Conservation (phyloP, 2,797 vertebrate species). For the Sebastolobus alascanus region DNA sequence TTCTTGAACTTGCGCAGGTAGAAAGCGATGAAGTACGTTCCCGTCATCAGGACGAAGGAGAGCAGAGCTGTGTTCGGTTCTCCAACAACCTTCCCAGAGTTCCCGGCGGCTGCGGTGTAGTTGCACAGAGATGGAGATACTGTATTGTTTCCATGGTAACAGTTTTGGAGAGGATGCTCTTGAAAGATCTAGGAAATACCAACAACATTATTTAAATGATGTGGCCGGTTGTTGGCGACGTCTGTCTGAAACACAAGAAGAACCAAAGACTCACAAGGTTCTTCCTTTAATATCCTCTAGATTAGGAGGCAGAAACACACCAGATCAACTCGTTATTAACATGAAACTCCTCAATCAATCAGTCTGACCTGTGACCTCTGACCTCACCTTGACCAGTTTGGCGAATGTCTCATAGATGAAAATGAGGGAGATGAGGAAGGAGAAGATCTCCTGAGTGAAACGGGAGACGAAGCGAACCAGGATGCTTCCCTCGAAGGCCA, state of each 20-base stretch:
- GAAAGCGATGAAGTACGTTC: constrained; percentile 95
- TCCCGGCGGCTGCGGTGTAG: constrained; percentile 4
- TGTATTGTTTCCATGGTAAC: constrained; percentile 67
- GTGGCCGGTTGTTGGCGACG: too few species aligned
- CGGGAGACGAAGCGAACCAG: constrained; percentile 94
- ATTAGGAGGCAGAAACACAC: not conserved
- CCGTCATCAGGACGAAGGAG: constrained; percentile 92
- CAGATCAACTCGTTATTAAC: not conserved
- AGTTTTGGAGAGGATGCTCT: constrained; percentile 89
- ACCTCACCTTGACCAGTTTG: constrained; percentile 91
- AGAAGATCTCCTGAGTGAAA: constrained; percentile 98
- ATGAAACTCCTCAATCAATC: too few species aligned
- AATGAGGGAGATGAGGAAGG: constrained; percentile 96
- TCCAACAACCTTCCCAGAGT: constrained; percentile 65
- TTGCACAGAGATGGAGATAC: constrained; percentile 32
- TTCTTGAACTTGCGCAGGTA: constrained; percentile 98
- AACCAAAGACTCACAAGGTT: not conserved
- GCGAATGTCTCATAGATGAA: constrained; percentile 97
- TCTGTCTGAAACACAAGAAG: not conserved
- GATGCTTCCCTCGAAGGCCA: constrained; percentile 96
- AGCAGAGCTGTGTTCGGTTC: constrained; percentile 94
- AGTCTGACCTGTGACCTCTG: not conserved
- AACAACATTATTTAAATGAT: not conserved
- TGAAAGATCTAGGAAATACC: constrained; percentile 88
- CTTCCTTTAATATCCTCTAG: not conserved